phyloP scores from a whole-genome alignment of 2,797 vertebrate genomes.

The Enteromius paludinosus region DNA sequence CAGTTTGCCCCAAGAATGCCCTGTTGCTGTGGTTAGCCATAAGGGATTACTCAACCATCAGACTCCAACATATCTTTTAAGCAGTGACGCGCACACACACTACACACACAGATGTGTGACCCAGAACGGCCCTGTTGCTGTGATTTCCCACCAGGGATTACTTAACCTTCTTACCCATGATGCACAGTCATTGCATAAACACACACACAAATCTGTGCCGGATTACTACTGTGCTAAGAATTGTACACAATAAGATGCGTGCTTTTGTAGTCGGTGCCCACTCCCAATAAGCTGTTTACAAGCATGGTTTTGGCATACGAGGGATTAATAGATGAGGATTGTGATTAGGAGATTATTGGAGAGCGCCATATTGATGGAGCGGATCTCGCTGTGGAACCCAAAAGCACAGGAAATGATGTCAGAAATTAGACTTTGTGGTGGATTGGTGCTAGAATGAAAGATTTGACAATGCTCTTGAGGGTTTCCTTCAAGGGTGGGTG shows the following conservation, averaged over 20 bases:
- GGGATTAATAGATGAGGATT: conserved; percentile 58
- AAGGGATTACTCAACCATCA: conserved; percentile 32
- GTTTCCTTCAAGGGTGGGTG: background rate
- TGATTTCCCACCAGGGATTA: conserved; percentile 51
- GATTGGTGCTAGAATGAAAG: background rate
- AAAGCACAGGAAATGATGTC: conserved; percentile 11
- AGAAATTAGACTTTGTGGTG: background rate
- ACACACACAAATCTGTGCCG: conserved; percentile 27
- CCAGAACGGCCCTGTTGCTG: conserved; percentile 28
- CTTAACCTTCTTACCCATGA: conserved; percentile 41
- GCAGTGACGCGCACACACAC: conserved; percentile 1
- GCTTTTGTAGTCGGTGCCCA: conserved; percentile 10
- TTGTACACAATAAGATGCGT: conserved; percentile 42
- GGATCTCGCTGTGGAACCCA: background rate
- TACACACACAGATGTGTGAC: conserved; percentile 31
- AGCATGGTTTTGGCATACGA: conserved; percentile 34
- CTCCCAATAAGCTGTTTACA: conserved; percentile 53
- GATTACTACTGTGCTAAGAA: conserved; percentile 47
- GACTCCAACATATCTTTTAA: conserved; percentile 11
- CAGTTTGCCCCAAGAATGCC: background rate
- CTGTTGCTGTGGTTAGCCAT: conserved; percentile 37
- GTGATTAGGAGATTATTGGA: conserved; percentile 58
- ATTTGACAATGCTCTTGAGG: background rate
- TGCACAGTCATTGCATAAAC: conserved; percentile 9
- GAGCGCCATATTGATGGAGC: conserved; percentile 27